Percentiles rank a stretch among this genome's conserved stretches.
Conservation (phyloP, 1,140 invertebrate genomes). For the Heliconius himera region DNA sequence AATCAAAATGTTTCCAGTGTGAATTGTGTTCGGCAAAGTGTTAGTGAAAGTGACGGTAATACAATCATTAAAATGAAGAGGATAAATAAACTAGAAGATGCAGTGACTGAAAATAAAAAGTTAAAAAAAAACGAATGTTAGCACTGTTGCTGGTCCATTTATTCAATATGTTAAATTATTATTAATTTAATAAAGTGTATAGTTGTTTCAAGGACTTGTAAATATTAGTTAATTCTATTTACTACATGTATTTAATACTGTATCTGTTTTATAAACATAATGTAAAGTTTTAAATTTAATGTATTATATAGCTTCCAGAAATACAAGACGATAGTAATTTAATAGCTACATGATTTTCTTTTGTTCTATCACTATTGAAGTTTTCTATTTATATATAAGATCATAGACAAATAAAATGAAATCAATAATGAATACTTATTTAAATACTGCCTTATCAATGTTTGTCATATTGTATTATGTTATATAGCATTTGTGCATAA, state of each 20-base stretch:
- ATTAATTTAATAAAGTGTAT: slow-evolving; percentile 74
- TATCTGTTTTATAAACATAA: slow-evolving; percentile 76
- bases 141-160: slow-evolving; percentile 66
- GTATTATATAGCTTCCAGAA: slow-evolving; percentile 63
- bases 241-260: slow-evolving; percentile 75
- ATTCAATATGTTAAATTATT: slow-evolving; percentile 76
- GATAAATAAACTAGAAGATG: slow-evolving; percentile 70
- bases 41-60: slow-evolving; percentile 69
- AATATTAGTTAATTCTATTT: slow-evolving; percentile 75
- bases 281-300: slow-evolving; percentile 70
- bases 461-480: no score
- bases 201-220: slow-evolving; percentile 73
- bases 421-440: slow-evolving; percentile 26
- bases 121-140: slow-evolving; percentile 78
- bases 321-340: slow-evolving; percentile 65
- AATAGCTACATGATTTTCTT: slow-evolving; percentile 56
- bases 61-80: slow-evolving; percentile 71
- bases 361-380: slow-evolving; percentile 48
- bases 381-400: slow-evolving; percentile 41
- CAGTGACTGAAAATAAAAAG: slow-evolving; percentile 72
- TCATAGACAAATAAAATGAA: slow-evolving; percentile 38
- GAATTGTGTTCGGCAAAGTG: slow-evolving; percentile 72
- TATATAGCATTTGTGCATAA: no score
- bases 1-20: slow-evolving; percentile 76
- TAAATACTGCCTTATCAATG: slow-evolving; percentile 14